These are phyloP conservation scores for Ips typographus DNA, from an alignment of 1,140 invertebrate genomes.

Conservation along the genomic window DNA sequence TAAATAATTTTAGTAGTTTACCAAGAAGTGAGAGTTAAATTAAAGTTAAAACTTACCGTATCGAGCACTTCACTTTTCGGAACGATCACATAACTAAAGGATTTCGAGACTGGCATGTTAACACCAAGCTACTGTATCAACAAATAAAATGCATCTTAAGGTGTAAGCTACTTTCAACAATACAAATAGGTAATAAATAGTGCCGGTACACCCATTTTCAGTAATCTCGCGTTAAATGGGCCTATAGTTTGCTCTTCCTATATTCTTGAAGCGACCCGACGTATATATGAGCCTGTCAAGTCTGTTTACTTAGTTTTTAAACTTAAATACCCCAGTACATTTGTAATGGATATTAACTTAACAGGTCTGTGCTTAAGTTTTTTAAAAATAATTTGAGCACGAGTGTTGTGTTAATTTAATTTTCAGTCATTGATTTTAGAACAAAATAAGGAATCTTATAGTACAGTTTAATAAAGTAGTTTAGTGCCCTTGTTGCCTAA, in stretches of 20 bases:
- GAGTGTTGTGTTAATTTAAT: no score
- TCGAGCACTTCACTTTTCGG: neutral
- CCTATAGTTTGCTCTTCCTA: constrained; percentile 2
- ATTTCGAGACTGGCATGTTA: neutral
- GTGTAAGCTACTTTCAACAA: constrained; percentile 15
- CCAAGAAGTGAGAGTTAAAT: neutral
- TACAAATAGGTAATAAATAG: constrained; percentile 20
- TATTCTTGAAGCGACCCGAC: neutral
- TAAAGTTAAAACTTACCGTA: neutral
- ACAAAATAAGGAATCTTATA: no score
- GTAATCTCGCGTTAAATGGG: constrained; percentile 12
- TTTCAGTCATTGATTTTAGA: no score
- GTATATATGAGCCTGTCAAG: neutral
- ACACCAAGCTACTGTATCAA: constrained; percentile 10
- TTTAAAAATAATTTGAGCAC: neutral
- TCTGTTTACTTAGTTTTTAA: neutral
- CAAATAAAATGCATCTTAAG: constrained; percentile 15
- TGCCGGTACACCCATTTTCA: constrained; percentile 2
- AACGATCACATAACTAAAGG: constrained; percentile 14
- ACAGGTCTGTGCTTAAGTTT: neutral
- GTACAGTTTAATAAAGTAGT: no score
- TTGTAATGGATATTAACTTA: neutral
- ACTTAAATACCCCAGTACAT: neutral
- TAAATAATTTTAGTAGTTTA: neutral
- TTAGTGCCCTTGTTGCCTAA: no score